Evolutionary conservation across 2,888 invertebrate species (phyloP).

Genomic region (Torymus tubicola): DNA sequence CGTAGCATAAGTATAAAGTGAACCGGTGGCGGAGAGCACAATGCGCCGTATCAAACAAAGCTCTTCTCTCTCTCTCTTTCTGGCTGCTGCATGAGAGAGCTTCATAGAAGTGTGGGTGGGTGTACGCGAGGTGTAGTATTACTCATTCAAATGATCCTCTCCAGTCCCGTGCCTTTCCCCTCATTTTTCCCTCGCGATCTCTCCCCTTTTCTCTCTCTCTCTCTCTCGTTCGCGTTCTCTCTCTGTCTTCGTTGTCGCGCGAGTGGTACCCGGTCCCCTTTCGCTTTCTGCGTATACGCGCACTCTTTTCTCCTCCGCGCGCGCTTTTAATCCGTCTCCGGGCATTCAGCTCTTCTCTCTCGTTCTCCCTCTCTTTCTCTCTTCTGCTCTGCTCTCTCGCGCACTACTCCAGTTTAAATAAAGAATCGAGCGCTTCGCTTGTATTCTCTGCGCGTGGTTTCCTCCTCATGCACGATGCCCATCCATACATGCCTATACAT

Average conservation of each 20-base stretch:
- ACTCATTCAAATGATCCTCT: slow-evolving; percentile 76
- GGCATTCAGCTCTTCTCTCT: slow-evolving; percentile 72
- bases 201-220: slow-evolving; percentile 25
- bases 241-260: slow-evolving; percentile 42
- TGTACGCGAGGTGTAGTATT: slow-evolving; percentile 76
- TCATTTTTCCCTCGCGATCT: slow-evolving; percentile 53
- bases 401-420: slow-evolving; percentile 68
- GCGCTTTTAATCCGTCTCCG: slow-evolving; percentile 73
- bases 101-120: slow-evolving; percentile 73
- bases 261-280: slow-evolving; percentile 26
- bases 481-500: neutral
- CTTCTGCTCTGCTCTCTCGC: no score
- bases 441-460: slow-evolving; percentile 20
- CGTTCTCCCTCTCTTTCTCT: slow-evolving; percentile 14
- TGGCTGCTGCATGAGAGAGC: slow-evolving; percentile 59
- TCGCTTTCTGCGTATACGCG: slow-evolving; percentile 12
- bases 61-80: slow-evolving; percentile 55
- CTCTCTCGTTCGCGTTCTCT: slow-evolving; percentile 52
- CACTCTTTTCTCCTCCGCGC: slow-evolving; percentile 42
- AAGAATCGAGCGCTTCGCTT: slow-evolving; percentile 66
- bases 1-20: slow-evolving; percentile 68
- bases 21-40: slow-evolving; percentile 74
- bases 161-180: slow-evolving; percentile 57
- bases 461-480: neutral
- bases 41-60: slow-evolving; percentile 76